Base-by-base conservation (phyloP, 2,888 invertebrate species). In the Brachyptera putata region DNA sequence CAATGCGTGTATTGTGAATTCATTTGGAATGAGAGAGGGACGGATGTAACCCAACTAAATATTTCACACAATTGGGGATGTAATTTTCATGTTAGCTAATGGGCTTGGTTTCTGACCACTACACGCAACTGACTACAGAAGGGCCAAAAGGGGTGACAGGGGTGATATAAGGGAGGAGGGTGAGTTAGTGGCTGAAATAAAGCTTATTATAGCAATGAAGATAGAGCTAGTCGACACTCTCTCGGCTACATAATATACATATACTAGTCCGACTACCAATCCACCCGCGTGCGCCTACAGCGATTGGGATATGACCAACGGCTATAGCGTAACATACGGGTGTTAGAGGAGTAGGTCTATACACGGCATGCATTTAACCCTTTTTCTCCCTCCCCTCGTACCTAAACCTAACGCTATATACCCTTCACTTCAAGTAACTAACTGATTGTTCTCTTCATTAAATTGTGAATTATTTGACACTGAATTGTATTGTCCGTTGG, bases 71-170 rank as follows among this genome's bases (percentile, higher is more conserved):
- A 50, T 37, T 49, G 50, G 37, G 58, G 50, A 26, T 46, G 48
- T 57, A 43, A 57, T 57, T 57, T 57, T 49, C 58, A 58, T 58
- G 58, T 36, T 22, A 25, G 50, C 58, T 58, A 50, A 58, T 50
- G 48, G 41, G 50, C 34, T 58, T 50, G 58, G 58, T 58, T 49
- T 36, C 49, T 58, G 58, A 58, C 58, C 58, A 24, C 49, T 14
- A 37, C 37, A 36, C 58, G 13, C 49, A 57, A 46, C 48, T 46
- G 26, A n/a, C 34, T n/a, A 53, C n/a, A 36, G 55, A 36, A 21
- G 7, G 41, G 14, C 9, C 41, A 41, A 41, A 41, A 53, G 36
- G 37, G 37, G 34, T 53, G 30, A 18, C 14, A 2, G 16, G 30
- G 50, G 24, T 24, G 16, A 26, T 13, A 24, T 21, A 14, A 26